A percentile compares a stretch with the other conserved stretches of the same genome.
These are phyloP conservation scores for Dryobota labecula DNA, from an alignment of 2,888 invertebrate species.

Conservation along the genomic window DNA sequence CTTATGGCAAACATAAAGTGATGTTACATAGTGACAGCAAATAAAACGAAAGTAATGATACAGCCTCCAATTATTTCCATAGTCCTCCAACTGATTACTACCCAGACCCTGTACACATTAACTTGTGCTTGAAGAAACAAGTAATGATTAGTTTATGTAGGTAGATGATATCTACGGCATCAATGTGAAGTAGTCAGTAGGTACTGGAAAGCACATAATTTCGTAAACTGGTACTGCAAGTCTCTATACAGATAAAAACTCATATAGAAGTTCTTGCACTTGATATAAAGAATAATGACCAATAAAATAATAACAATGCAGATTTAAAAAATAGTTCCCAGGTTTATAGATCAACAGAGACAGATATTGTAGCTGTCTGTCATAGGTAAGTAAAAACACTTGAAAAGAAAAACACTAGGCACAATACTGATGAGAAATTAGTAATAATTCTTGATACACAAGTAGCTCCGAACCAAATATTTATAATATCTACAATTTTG, in stretches of 20 bases:
- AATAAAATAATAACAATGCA: neutral
- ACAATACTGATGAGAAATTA: neutral
- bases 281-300: neutral
- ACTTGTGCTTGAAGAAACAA: constrained; percentile 2
- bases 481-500: neutral
- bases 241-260: neutral
- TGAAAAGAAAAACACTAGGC: neutral
- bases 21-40: constrained; percentile 49
- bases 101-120: constrained; percentile 26
- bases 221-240: neutral
- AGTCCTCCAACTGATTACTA: constrained; percentile 25
- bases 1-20: constrained; percentile 13
- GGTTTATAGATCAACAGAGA: neutral
- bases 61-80: constrained; percentile 54
- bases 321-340: neutral
- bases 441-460: neutral
- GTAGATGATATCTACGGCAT: neutral
- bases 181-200: neutral
- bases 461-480: neutral
- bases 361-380: neutral
- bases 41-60: constrained; percentile 41
- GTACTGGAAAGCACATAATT: neutral
- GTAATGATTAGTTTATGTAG: neutral
- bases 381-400: neutral
- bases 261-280: neutral